Conservation (phyloP, 2,888 invertebrate genomes). For the Diogma glabrata region DNA sequence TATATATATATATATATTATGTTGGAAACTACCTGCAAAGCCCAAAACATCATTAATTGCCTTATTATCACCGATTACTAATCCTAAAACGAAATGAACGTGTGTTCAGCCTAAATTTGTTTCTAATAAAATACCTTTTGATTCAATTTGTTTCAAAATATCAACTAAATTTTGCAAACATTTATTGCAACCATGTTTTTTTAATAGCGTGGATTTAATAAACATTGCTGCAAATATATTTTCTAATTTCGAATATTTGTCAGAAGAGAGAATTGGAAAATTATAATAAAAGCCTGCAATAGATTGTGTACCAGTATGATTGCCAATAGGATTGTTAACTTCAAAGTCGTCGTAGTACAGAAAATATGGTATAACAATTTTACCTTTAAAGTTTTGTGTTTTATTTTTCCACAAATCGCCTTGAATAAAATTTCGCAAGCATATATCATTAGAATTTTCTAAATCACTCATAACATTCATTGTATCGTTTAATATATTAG, state of each 20-base stretch:
- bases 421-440: conserved; percentile 13
- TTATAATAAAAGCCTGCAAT: conserved; percentile 15
- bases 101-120: conserved; percentile 3
- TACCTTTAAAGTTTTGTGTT: conserved; percentile 11
- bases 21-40: conserved; percentile 16
- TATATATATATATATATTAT: too few species aligned
- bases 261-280: conserved; percentile 13
- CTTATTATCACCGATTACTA: conserved; percentile 14
- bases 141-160: conserved; percentile 15
- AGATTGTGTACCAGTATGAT: conserved; percentile 14
- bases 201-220: conserved; percentile 15
- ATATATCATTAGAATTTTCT: conserved; percentile 6
- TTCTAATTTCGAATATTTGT: conserved; percentile 11
- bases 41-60: conserved; percentile 14
- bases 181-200: conserved; percentile 14
- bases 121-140: conserved; percentile 12
- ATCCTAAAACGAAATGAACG: conserved; percentile 15
- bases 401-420: conserved; percentile 14
- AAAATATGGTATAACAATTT: conserved; percentile 10
- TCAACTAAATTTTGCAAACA: conserved; percentile 14
- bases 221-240: conserved; percentile 16
- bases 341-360: conserved; percentile 16
- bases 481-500: conserved; percentile 12
- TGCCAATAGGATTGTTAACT: conserved; percentile 15
- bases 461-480: conserved; percentile 11